Evolutionary conservation across 2,888 invertebrate species (phyloP).

Genomic region (Ariolimax columbianus): DNA sequence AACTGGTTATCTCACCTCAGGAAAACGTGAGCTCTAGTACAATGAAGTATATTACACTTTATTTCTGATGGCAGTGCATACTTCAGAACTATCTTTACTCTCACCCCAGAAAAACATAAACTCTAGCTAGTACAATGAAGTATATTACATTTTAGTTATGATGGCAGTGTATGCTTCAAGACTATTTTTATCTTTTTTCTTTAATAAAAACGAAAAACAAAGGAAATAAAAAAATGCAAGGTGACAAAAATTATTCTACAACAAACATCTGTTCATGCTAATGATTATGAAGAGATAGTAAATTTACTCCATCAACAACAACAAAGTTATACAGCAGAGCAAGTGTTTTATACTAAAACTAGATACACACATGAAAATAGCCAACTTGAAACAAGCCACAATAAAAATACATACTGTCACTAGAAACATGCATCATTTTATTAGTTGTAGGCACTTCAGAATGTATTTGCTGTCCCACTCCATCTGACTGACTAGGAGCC

Average conservation of each 20-base stretch:
- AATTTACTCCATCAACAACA: neutral
- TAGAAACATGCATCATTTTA: constrained; percentile 52
- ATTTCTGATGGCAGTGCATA: no score
- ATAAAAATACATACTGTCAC: constrained; percentile 46
- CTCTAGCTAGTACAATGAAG: no score
- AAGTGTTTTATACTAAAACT: neutral
- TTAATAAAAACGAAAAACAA: no score
- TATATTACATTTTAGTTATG: no score
- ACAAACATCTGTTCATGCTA: neutral
- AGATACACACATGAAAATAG: neutral
- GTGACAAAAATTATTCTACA: neutral
- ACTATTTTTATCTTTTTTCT: no score
- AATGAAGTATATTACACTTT: no score
- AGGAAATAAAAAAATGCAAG: no score
- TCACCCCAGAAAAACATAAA: no score
- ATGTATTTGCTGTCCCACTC: constrained; percentile 61
- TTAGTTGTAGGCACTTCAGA: constrained; percentile 21
- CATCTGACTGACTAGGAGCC: constrained; percentile 53
- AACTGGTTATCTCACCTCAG: no score
- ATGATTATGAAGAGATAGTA: neutral
- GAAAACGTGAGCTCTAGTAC: no score
- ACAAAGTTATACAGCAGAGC: neutral
- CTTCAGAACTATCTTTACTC: no score
- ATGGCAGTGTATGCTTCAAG: no score
- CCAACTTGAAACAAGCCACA: neutral